Base-by-base conservation (phyloP, 2,797 vertebrate genomes). In the Jordanella pulchra region DNA sequence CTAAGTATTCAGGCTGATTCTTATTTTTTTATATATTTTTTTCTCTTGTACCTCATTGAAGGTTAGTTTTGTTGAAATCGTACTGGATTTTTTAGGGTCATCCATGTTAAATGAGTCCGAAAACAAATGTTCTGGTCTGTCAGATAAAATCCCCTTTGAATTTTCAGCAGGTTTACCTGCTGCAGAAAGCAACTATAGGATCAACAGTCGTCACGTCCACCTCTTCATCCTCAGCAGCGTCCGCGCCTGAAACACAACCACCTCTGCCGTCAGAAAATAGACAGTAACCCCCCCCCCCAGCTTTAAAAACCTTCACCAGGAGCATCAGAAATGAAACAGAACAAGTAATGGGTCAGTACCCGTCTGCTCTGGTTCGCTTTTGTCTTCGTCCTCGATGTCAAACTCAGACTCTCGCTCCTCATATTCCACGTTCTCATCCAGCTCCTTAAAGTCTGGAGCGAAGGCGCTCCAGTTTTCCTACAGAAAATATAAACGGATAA, bases 401-500 rank as follows among this genome's bases (percentile, higher is more conserved):
- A 99, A 99, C 83, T 99, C 98, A 0, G 97, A 99, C 74, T 99
- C 98, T 70, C 97, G 92, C 89, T 99, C 98, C 76, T 99, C 97
- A 0, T 99, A 99, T 70, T 99, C 97, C 30, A 99, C 98, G 0
- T 99, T 99, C 86, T 99, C 97, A 56, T 99, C 98, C 90, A 99
- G 85, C 84, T 99, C 98, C 90, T 99, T 99, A 80, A 99, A 99
- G 89, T 99, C 98, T 0, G 98, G 98, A 0, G 98, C 97, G 60
- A 99, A 99, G 2, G 97, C 97, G 47, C 97, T 99, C 98, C 98
- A 99, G 91, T 99, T 99, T 95, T 99, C 97, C 98, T 99, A 78
- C 15, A 75, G 60, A 42, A 65, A 67, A 73, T 9, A 39, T 30
- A n/a, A n/a, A n/a, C n/a, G n/a, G n/a, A 73, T 27, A 71, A 35